A percentile compares a stretch with the other conserved stretches of the same genome.
These are phyloP conservation scores for Aepyceros melampus DNA, from an alignment of 2,113 vertebrate genomes.

Conservation along the genomic window DNA sequence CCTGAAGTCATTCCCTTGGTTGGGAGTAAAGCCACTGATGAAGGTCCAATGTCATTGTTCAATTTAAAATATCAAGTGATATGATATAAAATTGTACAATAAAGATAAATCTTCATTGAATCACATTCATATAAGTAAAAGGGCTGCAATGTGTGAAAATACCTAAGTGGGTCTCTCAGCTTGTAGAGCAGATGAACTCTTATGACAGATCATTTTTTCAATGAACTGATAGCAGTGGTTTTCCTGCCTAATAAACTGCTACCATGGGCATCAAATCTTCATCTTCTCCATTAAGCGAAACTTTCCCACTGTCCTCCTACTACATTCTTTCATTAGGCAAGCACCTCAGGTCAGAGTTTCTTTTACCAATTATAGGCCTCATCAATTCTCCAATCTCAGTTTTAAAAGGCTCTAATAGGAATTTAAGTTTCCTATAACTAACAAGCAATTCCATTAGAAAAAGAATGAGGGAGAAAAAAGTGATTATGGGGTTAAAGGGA, in stretches of 20 bases:
- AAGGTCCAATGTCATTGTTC: not conserved
- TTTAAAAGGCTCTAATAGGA: conserved; percentile 64
- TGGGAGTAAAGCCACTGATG: not conserved
- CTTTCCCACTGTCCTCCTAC: conserved; percentile 53
- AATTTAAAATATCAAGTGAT: conserved; percentile 1
- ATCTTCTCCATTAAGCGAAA: conserved; percentile 63
- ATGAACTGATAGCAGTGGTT: conserved; percentile 50
- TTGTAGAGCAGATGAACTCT: not conserved
- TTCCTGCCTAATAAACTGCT: conserved; percentile 67
- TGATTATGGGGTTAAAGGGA: conserved; percentile 1
- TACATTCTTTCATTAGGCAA: conserved; percentile 66
- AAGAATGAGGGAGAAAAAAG: not conserved
- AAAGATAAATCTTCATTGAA: conserved; percentile 36
- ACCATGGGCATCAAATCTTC: conserved; percentile 60
- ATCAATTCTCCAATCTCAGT: conserved; percentile 70
- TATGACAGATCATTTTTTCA: conserved; percentile 45
- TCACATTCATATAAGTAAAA: conserved; percentile 22
- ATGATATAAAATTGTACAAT: conserved; percentile 5
- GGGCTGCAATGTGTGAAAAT: not conserved
- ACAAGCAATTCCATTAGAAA: conserved; percentile 60
- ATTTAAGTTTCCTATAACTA: conserved; percentile 72
- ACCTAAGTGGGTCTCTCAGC: not conserved
- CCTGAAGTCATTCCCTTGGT: not conserved
- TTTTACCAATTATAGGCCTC: conserved; percentile 73
- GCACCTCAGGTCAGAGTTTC: conserved; percentile 72